These are phyloP conservation scores for Falco novaeseelandiae DNA, from an alignment of 2,797 vertebrate species.

Conservation along the genomic window DNA sequence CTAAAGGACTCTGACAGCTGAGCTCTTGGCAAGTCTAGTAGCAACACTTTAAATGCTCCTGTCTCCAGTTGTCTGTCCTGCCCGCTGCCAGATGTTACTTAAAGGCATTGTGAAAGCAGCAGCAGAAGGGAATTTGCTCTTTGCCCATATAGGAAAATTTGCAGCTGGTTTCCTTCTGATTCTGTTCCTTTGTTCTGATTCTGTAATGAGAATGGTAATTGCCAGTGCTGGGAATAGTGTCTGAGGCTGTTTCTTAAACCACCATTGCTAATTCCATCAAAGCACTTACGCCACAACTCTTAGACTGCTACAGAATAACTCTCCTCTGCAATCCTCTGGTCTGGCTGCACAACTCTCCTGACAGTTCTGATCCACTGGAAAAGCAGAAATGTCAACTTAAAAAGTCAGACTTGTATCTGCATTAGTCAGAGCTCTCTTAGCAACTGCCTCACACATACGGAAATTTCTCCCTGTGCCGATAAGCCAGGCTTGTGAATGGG, in stretches of 20 bases:
- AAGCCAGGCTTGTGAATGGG: not conserved
- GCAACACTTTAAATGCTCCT: not conserved
- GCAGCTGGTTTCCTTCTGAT: not conserved
- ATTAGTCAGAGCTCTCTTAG: conserved; percentile 56
- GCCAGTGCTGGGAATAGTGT: conserved; percentile 27
- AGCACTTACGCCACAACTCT: not conserved
- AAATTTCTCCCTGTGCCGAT: conserved; percentile 7
- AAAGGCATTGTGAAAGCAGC: conserved; percentile 6
- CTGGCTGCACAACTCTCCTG: conserved; percentile 34
- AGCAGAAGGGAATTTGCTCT: conserved; percentile 29
- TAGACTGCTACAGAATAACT: not conserved
- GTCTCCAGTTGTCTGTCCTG: not conserved
- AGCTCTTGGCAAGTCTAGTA: conserved; percentile 1
- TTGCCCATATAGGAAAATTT: not conserved
- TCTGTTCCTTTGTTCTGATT: conserved; percentile 38
- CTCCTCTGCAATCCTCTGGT: not conserved
- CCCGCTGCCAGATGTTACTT: conserved; percentile 45
- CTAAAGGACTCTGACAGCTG: not conserved
- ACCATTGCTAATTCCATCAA: conserved; percentile 47
- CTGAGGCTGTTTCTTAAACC: not conserved
- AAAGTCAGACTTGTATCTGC: conserved; percentile 47
- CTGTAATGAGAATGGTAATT: conserved; percentile 25
- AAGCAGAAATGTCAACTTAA: conserved; percentile 57
- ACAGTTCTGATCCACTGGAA: conserved; percentile 45
- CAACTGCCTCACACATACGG: not conserved